A percentile compares a stretch with the other conserved stretches of the same genome.
phyloP scores from a whole-genome alignment of 2,888 invertebrate genomes.

The Thecocarcelia acutangulata region DNA sequence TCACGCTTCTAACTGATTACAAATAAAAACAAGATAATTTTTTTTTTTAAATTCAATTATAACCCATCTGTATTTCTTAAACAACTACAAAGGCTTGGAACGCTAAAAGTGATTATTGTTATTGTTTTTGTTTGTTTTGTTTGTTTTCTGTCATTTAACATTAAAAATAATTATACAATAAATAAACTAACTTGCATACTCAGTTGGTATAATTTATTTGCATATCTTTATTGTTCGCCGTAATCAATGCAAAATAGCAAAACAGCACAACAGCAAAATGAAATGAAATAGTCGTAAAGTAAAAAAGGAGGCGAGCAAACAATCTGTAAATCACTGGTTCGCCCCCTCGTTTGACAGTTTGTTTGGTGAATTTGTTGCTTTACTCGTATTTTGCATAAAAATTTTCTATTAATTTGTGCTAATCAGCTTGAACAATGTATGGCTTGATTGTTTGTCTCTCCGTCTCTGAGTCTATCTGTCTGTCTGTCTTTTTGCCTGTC shows the following conservation, averaged over 20 bases:
- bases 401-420: constrained; percentile 53
- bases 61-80: constrained; percentile 7
- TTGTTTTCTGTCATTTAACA: neutral
- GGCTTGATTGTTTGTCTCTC: neutral
- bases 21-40: constrained; percentile 43
- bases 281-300: neutral
- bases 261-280: too few relatives aligned
- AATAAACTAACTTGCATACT: neutral
- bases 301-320: constrained; percentile 15
- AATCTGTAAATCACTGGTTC: neutral
- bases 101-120: neutral
- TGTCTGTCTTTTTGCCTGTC: constrained; percentile 20
- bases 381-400: constrained; percentile 39
- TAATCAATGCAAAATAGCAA: constrained; percentile 51
- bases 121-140: neutral
- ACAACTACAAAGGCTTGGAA: neutral
- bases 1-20: constrained; percentile 52
- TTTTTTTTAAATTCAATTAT: constrained; percentile 35
- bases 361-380: neutral
- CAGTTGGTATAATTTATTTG: constrained; percentile 38
- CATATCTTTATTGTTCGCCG: constrained; percentile 28
- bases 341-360: constrained; percentile 9
- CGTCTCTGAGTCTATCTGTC: neutral
- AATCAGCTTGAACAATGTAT: constrained; percentile 47
- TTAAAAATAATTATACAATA: constrained; percentile 14